A percentile compares a stretch with the other conserved stretches of the same genome.
Evolutionary conservation across 2,797 vertebrate genomes (phyloP).

Genomic region (Eulemur rubriventer): DNA sequence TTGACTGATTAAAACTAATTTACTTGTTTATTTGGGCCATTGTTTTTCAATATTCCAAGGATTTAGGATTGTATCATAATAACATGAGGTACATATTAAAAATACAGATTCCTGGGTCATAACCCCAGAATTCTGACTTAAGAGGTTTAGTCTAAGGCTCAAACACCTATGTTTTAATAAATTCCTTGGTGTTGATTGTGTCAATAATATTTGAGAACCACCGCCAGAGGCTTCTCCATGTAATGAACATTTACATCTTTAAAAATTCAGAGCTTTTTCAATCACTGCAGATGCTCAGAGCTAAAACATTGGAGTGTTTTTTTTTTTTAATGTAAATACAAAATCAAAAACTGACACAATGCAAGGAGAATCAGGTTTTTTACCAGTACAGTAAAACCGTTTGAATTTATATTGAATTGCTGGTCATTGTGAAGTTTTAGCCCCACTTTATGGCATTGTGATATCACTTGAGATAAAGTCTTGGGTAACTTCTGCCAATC

Average conservation of each 20-base stretch:
- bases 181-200: background rate
- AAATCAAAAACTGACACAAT: conserved; percentile 43
- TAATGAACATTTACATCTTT: conserved; percentile 52
- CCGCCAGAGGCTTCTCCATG: conserved; percentile 43
- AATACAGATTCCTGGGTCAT: background rate
- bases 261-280: conserved; percentile 46
- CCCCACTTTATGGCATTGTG: background rate
- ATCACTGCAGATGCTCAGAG: no score
- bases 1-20: background rate
- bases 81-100: background rate
- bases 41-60: background rate
- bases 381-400: background rate
- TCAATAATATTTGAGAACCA: conserved; percentile 30
- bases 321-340: conserved; percentile 14
- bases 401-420: background rate
- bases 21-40: background rate
- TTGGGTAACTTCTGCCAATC: background rate
- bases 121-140: background rate
- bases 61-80: background rate
- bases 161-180: conserved; percentile 35
- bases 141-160: background rate
- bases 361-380: background rate
- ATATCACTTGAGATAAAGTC: background rate
- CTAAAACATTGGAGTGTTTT: background rate
- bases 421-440: background rate